Base-by-base conservation (phyloP, 2,113 vertebrate species). In the Epinephelus lanceolatus region DNA sequence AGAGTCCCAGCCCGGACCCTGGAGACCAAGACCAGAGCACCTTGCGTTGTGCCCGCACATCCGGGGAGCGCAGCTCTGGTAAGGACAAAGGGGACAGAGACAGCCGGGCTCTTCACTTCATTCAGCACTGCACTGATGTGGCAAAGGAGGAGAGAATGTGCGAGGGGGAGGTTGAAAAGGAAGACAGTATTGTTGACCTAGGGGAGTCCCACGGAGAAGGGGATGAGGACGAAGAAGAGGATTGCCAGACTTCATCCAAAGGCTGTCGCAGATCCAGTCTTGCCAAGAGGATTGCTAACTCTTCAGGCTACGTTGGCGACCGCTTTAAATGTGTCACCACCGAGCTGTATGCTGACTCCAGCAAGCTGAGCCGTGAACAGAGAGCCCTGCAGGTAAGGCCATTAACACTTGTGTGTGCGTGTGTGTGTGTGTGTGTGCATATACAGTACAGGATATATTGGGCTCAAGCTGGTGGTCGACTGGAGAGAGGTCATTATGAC, bases 301-400 rank as follows among this genome's bases (percentile, higher is more conserved):
- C 98, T 19, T 96, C 98, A 0, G 98, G 98, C 95, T 99, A 98
- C 2, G 98, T 99, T 93, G 98, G 98, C 79, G 98, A 99, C 91
- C 97, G 98, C 78, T 98, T 99, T 96, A 99, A 99, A 95, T 99
- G 97, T 68, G 96, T 99, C 94, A 99, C 98, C 27, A 99, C 98
- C 0, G 98, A 99, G 88, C 96, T 99, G 88, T 99, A 99, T 0
- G 98, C 98, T 0, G 98, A 99, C 93, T 98, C 98, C 89, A 99
- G 98, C 95, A 98, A 99, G 94, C 96, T 99, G 87, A 98, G 98
- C 94, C 96, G 98, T 66, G 98, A 99, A 92, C 98, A 99, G 95
- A 96, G 98, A 77, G 98, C 98, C 0, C 86, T 99, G 88, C 98
- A 99, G 97, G 98, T 99, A 97, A 99, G 98, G 52, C 76, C 71